A percentile compares a stretch with the other conserved stretches of the same genome.
Evolutionary conservation across 35 echinoderm and acorn worm species (phyloP).

Genomic region (Nesometra sesokonis): DNA sequence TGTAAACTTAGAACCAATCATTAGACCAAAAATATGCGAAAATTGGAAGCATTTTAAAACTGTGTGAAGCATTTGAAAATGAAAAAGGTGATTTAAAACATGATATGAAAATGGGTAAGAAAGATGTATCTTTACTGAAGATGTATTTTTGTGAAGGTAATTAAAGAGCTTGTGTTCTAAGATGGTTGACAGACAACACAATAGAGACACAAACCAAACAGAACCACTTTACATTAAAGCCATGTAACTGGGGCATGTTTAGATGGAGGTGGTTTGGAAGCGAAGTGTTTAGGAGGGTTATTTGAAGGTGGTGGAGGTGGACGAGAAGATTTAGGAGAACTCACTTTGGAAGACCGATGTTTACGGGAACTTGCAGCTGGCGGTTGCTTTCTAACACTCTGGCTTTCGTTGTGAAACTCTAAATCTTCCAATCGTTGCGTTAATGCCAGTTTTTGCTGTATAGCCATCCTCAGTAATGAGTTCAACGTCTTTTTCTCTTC

Average conservation of each 20-base stretch:
- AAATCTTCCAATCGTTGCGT: slow-evolving; percentile 89
- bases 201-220: background rate
- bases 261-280: background rate
- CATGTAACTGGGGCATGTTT: background rate
- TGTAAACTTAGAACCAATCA: background rate
- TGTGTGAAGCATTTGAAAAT: background rate
- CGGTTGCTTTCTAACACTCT: slow-evolving; percentile 21
- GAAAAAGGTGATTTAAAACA: background rate
- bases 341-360: background rate
- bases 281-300: background rate
- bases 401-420: slow-evolving; percentile 71
- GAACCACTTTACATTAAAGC: background rate
- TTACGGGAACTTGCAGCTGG: background rate
- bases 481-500: slow-evolving; percentile 98
- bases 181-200: background rate
- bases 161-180: background rate
- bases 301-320: background rate
- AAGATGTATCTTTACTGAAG: no score
- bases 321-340: background rate
- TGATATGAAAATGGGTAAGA: background rate
- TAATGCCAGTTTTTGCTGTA: slow-evolving; percentile 93
- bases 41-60: background rate
- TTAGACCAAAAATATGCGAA: background rate
- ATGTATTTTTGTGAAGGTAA: background rate
- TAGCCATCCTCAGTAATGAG: slow-evolving; percentile 91